phyloP scores from a whole-genome alignment of 2,113 vertebrate species.

The Cyprinus carpio region DNA sequence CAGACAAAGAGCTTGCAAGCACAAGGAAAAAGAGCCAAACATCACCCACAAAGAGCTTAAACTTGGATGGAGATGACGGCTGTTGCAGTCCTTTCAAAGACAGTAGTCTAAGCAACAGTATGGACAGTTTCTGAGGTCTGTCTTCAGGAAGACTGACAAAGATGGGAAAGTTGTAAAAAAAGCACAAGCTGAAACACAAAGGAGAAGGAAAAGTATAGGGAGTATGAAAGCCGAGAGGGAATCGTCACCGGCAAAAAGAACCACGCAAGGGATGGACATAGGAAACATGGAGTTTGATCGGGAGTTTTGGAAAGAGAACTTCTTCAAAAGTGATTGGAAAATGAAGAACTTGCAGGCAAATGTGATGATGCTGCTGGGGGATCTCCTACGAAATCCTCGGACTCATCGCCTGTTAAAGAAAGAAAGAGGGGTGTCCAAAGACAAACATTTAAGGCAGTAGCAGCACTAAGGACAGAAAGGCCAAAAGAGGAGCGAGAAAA shows the following conservation, averaged over 20 bases:
- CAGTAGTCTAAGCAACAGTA: constrained; percentile 78
- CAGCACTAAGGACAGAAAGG: constrained; percentile 81
- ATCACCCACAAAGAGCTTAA: constrained; percentile 88
- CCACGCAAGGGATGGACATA: constrained; percentile 84
- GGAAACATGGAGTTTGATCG: constrained; percentile 95
- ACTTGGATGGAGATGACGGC: constrained; percentile 82
- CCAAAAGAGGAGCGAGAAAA: constrained; percentile 85
- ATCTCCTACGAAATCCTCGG: constrained; percentile 80
- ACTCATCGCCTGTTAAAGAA: constrained; percentile 83
- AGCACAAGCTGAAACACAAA: constrained; percentile 97
- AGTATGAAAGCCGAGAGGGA: constrained; percentile 87
- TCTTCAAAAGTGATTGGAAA: constrained; percentile 98
- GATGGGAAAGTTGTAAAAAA: constrained; percentile 94
- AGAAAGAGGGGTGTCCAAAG: constrained; percentile 80
- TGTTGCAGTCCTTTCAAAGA: constrained; percentile 87
- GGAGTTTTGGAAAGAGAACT: constrained; percentile 99
- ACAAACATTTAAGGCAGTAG: constrained; percentile 80
- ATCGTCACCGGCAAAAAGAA: constrained; percentile 87
- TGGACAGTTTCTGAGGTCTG: constrained; percentile 84
- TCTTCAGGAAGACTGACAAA: constrained; percentile 85
- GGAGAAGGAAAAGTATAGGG: constrained; percentile 93
- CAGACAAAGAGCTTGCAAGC: constrained; percentile 90
- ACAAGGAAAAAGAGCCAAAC: constrained; percentile 97
- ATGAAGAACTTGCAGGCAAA: constrained; percentile 78
- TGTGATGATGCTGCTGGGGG: constrained; percentile 77